phyloP scores from a whole-genome alignment of 2,797 vertebrate genomes.

The Periparus ater region DNA sequence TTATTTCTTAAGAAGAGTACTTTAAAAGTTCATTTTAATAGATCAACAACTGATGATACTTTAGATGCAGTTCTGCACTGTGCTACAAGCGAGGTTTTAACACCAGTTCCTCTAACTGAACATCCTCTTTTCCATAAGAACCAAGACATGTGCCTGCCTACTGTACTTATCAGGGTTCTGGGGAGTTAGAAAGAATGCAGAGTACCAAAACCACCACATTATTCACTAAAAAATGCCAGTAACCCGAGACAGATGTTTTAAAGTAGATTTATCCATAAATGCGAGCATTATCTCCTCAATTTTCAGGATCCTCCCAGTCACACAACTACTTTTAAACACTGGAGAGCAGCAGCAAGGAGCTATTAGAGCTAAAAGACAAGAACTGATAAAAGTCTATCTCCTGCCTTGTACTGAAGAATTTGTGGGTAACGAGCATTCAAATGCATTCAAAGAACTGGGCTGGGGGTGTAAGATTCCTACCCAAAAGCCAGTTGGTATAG shows the following conservation, averaged over 20 bases:
- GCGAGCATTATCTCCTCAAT: neutral
- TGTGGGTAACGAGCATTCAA: neutral
- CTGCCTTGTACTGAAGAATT: neutral
- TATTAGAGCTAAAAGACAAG: constrained; percentile 28
- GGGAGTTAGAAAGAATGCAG: constrained; percentile 17
- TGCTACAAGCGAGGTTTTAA: constrained; percentile 46
- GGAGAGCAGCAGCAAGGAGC: constrained; percentile 37
- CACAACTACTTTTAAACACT: neutral
- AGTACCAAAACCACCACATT: constrained; percentile 34
- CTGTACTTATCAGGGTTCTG: neutral
- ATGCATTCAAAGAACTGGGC: neutral
- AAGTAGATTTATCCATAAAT: neutral
- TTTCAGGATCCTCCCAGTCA: constrained; percentile 12
- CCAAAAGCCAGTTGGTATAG: neutral
- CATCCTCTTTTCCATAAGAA: constrained; percentile 15
- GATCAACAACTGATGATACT: constrained; percentile 31
- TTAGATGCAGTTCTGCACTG: constrained; percentile 46
- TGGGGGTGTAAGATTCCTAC: neutral
- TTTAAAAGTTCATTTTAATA: constrained; percentile 50
- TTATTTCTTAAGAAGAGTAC: constrained; percentile 53
- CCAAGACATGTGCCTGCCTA: neutral
- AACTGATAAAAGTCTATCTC: neutral
- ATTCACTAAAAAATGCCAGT: constrained; percentile 24
- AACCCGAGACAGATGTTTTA: constrained; percentile 12
- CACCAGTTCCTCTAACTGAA: constrained; percentile 32